Evolutionary conservation across 1,140 invertebrate species (phyloP), one percentile per base, ranked within the genome.

Genomic region (Apolygus lucorum): DNA sequence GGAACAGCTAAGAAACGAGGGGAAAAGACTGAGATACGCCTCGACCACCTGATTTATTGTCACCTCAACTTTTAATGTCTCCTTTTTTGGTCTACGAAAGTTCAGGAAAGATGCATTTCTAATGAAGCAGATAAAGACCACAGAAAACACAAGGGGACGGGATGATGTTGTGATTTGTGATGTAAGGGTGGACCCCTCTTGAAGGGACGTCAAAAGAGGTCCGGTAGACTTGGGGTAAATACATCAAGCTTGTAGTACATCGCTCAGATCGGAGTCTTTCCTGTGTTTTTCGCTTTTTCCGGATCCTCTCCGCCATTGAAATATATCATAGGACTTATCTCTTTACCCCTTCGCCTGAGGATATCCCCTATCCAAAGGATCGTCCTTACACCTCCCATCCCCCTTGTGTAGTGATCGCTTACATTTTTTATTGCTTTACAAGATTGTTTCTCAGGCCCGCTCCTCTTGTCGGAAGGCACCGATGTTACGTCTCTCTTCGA

Each of bases 231-330:
- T 59, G 4, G 54, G 22, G 54, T 59, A 59, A 59, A 59, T 59
- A 59, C 54, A 59, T 59, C 54, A 59, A 59, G 54, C n/a, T 59
- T 59, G 54, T 59, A 59, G 54, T 59, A 59, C 22, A 22, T 59
- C 4, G 11, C 54, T 24, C 13, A 22, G 54, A 4, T 59, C 54
- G n/a, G n/a, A n/a, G n/a, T n/a, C n/a, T n/a, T 59, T 59, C 54
- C 54, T 59, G 54, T 21, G 8, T 59, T 59, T 22, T 24, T n/a
- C n/a, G 22, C 54, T 17, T 22, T 21, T 59, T 59, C 54, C 54
- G 54, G 54, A 59, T 11, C 54, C 54, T 42, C 11, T 59, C 8
- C 22, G 8, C 54, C 54, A 17, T 17, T 21, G 13, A 59, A 59
- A 59, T 59, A 59, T 59, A 59, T 59, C 54, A 59, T 59, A 59